Conservation (phyloP, 2,113 vertebrate species). For the Calyptommatus sinebrachiatus region DNA sequence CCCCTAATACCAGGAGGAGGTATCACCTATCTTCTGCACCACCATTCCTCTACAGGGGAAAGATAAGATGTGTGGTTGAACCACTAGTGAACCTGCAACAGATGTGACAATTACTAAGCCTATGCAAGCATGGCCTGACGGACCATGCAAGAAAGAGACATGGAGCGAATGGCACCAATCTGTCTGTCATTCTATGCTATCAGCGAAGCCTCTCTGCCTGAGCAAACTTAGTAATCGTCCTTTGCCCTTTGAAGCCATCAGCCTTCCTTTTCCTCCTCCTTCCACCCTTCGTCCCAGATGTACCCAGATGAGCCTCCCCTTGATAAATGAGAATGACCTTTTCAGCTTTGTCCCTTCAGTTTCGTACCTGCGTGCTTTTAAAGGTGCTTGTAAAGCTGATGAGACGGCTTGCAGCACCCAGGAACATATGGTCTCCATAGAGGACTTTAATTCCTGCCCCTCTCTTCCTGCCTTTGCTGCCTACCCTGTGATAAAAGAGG, state of each 20-base stretch:
- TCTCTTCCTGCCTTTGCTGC: background rate
- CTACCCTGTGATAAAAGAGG: background rate
- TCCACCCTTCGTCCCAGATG: background rate
- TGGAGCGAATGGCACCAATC: background rate
- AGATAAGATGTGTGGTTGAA: too few relatives aligned
- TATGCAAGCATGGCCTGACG: background rate
- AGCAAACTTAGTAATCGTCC: background rate
- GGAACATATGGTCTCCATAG: background rate
- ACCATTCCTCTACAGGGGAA: too few relatives aligned
- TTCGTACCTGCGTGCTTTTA: slow-evolving; percentile 24
- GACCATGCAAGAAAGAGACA: background rate
- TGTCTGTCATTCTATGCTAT: background rate
- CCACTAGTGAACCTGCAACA: too few relatives aligned
- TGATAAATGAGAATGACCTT: slow-evolving; percentile 36
- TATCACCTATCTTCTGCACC: too few relatives aligned
- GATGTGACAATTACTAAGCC: too few relatives aligned
- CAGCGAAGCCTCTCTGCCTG: background rate
- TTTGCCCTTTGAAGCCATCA: slow-evolving; percentile 15
- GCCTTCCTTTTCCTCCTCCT: background rate
- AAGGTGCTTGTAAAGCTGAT: background rate
- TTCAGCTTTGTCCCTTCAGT: slow-evolving; percentile 28
- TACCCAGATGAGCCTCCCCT: slow-evolving; percentile 11
- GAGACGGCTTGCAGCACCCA: background rate
- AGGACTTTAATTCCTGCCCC: background rate
- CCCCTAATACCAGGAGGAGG: too few relatives aligned